phyloP scores from a whole-genome alignment of 2,113 vertebrate genomes.

The Leucosticte australis region DNA sequence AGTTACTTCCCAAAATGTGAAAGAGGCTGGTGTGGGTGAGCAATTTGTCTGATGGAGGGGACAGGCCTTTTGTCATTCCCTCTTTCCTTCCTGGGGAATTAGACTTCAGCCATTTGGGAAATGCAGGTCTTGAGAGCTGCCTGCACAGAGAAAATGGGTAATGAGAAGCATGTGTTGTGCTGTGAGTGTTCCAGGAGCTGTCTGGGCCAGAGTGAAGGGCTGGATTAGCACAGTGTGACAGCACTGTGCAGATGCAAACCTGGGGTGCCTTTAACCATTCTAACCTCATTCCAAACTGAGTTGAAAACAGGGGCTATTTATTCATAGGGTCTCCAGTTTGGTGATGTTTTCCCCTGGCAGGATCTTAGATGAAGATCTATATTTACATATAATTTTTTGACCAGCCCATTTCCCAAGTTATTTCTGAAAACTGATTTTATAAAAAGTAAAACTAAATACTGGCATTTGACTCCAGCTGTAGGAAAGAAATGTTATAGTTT shows the following conservation, averaged over 20 bases:
- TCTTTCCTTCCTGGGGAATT: not conserved
- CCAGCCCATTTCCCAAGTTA: not conserved
- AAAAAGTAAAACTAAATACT: not conserved
- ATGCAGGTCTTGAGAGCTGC: not conserved
- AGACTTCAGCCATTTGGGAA: not conserved
- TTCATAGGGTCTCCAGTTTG: not conserved
- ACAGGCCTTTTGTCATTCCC: not conserved
- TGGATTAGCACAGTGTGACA: not conserved
- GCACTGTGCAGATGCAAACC: not conserved
- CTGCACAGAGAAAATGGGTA: not conserved
- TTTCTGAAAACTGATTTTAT: not conserved
- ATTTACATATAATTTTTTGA: not conserved
- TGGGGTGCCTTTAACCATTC: not conserved
- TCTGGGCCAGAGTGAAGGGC: not conserved
- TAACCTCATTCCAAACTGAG: not conserved
- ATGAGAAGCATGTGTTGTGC: conserved; percentile 29
- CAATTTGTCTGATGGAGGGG: fast-evolving
- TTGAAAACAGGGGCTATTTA: not conserved
- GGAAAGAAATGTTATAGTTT: not conserved
- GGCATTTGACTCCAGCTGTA: not conserved
- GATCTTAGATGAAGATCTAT: not conserved
- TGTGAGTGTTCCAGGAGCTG: conserved; percentile 19
- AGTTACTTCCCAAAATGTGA: not conserved
- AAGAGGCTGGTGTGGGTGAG: not conserved
- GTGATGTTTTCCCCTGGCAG: not conserved